Conservation (phyloP, 2,113 vertebrate genomes). For the Sitta europaea region DNA sequence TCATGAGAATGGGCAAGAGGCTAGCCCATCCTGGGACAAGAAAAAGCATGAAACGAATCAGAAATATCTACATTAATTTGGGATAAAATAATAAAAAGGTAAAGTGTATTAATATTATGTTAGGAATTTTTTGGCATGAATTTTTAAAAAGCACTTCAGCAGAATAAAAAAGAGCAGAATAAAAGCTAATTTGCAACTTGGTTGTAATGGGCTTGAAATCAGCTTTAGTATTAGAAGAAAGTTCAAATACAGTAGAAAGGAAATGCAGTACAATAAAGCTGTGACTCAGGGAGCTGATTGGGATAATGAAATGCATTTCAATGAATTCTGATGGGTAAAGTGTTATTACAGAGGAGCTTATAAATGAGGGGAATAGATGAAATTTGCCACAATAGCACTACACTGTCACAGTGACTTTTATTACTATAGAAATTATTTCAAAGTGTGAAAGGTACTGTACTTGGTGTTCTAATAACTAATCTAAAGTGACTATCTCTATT, state of each 20-base stretch:
- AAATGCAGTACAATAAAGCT: conserved; percentile 61
- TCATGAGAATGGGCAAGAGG: not conserved
- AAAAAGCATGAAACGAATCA: conserved; percentile 46
- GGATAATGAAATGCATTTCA: conserved; percentile 66
- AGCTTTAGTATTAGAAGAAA: conserved; percentile 53
- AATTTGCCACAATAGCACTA: conserved; percentile 6
- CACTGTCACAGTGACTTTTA: conserved; percentile 27
- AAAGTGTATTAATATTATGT: conserved; percentile 42
- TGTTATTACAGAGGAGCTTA: conserved; percentile 46
- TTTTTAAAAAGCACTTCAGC: conserved; percentile 62
- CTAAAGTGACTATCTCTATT: not conserved
- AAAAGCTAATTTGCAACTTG: conserved; percentile 64
- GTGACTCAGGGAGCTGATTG: conserved; percentile 52
- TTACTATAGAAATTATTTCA: not conserved
- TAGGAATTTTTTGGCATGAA: conserved; percentile 54
- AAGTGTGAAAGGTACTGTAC: not conserved
- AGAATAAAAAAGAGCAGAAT: conserved; percentile 29
- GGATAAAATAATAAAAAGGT: conserved; percentile 52
- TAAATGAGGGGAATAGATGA: conserved; percentile 37
- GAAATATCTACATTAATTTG: conserved; percentile 47
- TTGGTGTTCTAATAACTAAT: not conserved
- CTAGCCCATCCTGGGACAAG: not conserved
- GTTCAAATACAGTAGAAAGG: conserved; percentile 57
- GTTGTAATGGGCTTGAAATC: conserved; percentile 52
- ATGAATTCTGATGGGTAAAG: conserved; percentile 49